phyloP scores from a whole-genome alignment of 2,113 vertebrate genomes.

The Lycaon pictus region DNA sequence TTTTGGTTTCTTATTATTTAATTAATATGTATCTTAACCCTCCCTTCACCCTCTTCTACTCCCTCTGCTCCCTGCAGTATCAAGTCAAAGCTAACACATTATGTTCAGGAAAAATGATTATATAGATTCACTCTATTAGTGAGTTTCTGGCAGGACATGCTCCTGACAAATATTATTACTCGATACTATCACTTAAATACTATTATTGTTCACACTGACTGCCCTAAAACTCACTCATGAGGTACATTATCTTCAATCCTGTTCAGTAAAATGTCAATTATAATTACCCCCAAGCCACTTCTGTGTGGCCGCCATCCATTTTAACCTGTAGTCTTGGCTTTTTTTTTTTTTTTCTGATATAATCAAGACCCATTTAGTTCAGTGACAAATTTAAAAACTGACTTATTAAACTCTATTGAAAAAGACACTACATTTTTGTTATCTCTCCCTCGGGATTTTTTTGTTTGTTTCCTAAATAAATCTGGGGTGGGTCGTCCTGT shows the following conservation, averaged over 20 bases:
- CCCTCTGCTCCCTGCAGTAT: not conserved
- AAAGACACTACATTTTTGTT: not conserved
- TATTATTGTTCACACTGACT: not conserved
- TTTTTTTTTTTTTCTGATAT: not conserved
- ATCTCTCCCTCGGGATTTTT: not conserved
- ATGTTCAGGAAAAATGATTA: not conserved
- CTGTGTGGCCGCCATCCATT: not conserved
- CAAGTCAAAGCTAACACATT: constrained; percentile 8
- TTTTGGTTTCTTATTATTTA: not conserved
- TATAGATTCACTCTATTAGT: not conserved
- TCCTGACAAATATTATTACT: not conserved
- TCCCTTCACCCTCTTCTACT: not conserved
- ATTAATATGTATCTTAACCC: constrained; percentile 14
- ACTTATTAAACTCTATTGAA: not conserved
- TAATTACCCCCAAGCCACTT: not conserved
- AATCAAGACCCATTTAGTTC: not conserved
- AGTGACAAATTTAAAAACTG: not conserved
- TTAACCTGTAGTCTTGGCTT: not conserved
- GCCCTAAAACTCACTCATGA: not conserved
- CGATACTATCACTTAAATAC: not conserved
- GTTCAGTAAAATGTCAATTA: constrained; percentile 4
- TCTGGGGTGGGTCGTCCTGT: not conserved
- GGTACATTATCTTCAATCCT: not conserved
- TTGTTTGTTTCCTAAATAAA: not conserved
- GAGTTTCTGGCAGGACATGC: not conserved